Evolutionary conservation across 2,797 vertebrate genomes (phyloP).

Genomic region (Clamator glandarius): DNA sequence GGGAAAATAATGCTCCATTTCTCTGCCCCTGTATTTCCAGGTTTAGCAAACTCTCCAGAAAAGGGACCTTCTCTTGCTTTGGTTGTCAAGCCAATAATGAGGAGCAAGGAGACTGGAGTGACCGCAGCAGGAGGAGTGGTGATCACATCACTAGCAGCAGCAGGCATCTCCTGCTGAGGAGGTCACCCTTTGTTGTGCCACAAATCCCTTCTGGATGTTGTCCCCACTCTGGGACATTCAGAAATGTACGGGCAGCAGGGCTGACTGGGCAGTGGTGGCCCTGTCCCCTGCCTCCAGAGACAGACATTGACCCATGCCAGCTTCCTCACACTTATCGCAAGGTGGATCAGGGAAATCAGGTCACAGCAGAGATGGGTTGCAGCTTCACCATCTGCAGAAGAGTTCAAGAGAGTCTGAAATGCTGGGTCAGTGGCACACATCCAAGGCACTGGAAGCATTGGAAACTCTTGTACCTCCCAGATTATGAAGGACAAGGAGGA

Average conservation of each 20-base stretch:
- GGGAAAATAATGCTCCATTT: not conserved
- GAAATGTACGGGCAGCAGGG: not conserved
- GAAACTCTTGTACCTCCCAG: not conserved
- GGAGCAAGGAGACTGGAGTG: not conserved
- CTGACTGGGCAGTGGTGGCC: not conserved
- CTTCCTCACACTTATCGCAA: fast-evolving
- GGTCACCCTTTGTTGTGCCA: not conserved
- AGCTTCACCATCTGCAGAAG: conserved; percentile 20
- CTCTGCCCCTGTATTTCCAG: not conserved
- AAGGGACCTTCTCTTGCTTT: not conserved
- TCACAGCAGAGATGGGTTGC: not conserved
- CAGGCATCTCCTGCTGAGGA: not conserved
- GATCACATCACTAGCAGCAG: not conserved
- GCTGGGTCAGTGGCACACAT: not conserved
- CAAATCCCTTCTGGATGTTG: not conserved
- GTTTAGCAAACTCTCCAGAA: not conserved
- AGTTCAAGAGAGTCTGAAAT: not conserved
- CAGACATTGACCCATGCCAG: not conserved
- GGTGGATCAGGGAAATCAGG: not conserved
- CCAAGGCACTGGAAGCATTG: not conserved
- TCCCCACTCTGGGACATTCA: not conserved
- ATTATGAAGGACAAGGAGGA: not conserved
- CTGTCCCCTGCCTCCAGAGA: not conserved
- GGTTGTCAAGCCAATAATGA: not conserved
- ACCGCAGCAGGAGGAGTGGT: fast-evolving